These are phyloP conservation scores for Maniola jurtina DNA, from an alignment of 1,140 invertebrate genomes.

Conservation along the genomic window DNA sequence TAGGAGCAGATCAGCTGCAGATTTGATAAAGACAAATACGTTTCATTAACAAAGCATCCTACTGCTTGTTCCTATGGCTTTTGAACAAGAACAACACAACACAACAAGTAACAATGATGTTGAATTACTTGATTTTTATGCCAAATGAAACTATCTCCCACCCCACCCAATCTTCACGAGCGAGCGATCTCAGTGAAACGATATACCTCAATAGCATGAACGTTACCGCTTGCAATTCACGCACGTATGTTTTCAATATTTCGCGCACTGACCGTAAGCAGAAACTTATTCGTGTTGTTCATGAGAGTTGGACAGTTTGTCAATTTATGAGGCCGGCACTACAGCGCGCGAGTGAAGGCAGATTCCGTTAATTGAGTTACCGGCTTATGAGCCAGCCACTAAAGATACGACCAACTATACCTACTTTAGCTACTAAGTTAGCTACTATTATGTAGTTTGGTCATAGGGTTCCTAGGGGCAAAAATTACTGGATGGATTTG, in stretches of 20 bases:
- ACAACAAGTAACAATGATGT: too few relatives aligned
- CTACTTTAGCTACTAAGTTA: background rate
- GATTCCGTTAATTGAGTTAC: constrained; percentile 65
- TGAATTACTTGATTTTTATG: too few relatives aligned
- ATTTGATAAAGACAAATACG: too few relatives aligned
- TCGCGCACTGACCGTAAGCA: constrained; percentile 73
- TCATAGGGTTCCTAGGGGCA: too few relatives aligned
- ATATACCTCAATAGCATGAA: constrained; percentile 4
- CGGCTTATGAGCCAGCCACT: constrained; percentile 20
- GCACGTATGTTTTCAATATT: constrained; percentile 46
- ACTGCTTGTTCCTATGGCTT: too few relatives aligned
- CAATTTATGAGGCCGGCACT: constrained; percentile 70
- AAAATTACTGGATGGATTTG: too few relatives aligned
- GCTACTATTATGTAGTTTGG: too few relatives aligned
- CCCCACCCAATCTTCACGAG: too few relatives aligned
- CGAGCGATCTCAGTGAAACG: background rate
- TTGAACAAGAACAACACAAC: too few relatives aligned
- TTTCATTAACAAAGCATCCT: too few relatives aligned
- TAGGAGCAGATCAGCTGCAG: too few relatives aligned
- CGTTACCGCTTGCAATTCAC: constrained; percentile 19
- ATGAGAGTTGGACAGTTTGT: constrained; percentile 74
- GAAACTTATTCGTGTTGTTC: constrained; percentile 73
- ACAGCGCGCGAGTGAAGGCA: constrained; percentile 55
- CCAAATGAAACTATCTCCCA: too few relatives aligned
- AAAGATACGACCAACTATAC: constrained; percentile 8